Evolutionary conservation across 2,113 vertebrate genomes (phyloP).

Genomic region (Phyllostomus discolor): DNA sequence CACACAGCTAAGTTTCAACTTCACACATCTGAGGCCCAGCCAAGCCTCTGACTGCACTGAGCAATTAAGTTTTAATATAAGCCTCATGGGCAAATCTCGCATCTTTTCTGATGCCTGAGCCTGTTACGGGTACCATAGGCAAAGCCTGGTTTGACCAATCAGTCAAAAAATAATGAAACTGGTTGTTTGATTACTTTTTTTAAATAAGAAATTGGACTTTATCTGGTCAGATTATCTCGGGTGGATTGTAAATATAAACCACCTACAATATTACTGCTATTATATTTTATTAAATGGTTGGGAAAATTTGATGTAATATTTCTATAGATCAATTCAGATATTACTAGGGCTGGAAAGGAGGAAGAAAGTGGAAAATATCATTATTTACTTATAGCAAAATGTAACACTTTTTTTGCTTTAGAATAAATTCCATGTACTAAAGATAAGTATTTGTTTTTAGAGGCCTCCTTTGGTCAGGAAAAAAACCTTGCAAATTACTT

Average conservation of each 20-base stretch:
- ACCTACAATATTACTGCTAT: not conserved
- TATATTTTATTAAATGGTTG: slow-evolving; percentile 24
- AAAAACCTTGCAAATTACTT: slow-evolving; percentile 45
- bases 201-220: not conserved
- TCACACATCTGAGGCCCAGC: not conserved
- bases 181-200: not conserved
- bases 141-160: not conserved
- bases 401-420: slow-evolving; percentile 41
- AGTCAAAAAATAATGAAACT: not conserved
- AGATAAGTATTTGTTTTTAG: slow-evolving; percentile 59
- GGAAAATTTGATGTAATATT: slow-evolving; percentile 21
- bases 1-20: not conserved
- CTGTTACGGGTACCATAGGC: not conserved
- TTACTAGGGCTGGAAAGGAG: not conserved
- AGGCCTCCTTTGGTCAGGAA: not conserved
- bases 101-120: not conserved
- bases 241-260: not conserved
- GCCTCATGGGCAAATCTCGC: not conserved
- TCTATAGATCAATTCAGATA: slow-evolving; percentile 3
- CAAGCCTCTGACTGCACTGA: not conserved
- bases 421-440: slow-evolving; percentile 55
- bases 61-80: not conserved
- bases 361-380: not conserved
- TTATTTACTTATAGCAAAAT: slow-evolving; percentile 47
- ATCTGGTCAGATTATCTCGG: not conserved